Conservation (phyloP, 2,888 invertebrate species). For the Mythimna loreyi region DNA sequence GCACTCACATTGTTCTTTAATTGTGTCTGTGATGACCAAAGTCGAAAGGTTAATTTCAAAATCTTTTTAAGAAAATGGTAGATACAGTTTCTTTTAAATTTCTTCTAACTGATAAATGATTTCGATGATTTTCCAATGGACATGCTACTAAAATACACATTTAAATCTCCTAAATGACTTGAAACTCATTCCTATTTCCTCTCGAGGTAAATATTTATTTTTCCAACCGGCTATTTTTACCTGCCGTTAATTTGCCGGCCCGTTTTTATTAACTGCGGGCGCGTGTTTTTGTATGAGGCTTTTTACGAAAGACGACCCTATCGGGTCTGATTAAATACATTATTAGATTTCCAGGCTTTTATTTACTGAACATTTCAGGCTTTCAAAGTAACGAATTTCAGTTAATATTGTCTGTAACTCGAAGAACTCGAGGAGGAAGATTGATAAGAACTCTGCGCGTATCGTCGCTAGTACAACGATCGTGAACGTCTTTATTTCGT, state of each 20-base stretch:
- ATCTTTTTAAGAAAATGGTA: too few species aligned
- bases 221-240: conserved; percentile 30
- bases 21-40: too few species aligned
- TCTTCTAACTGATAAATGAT: too few species aligned
- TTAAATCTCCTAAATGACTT: background rate
- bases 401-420: conserved; percentile 22
- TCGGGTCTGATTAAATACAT: conserved; percentile 28
- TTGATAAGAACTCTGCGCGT: too few species aligned
- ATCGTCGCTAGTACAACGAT: too few species aligned
- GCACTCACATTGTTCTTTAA: too few species aligned
- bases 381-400: conserved; percentile 25
- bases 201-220: conserved; percentile 21
- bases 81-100: too few species aligned
- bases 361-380: conserved; percentile 12
- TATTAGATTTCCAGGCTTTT: conserved; percentile 23
- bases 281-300: conserved; percentile 12
- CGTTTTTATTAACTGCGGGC: conserved; percentile 37
- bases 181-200: conserved; percentile 8
- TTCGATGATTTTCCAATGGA: background rate
- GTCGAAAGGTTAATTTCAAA: too few species aligned
- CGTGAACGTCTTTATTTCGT: too few species aligned
- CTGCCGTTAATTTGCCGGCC: conserved; percentile 32
- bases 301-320: conserved; percentile 18
- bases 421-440: background rate
- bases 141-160: background rate